phyloP scores from a whole-genome alignment of 2,797 vertebrate genomes.

The Thunnus albacares region DNA sequence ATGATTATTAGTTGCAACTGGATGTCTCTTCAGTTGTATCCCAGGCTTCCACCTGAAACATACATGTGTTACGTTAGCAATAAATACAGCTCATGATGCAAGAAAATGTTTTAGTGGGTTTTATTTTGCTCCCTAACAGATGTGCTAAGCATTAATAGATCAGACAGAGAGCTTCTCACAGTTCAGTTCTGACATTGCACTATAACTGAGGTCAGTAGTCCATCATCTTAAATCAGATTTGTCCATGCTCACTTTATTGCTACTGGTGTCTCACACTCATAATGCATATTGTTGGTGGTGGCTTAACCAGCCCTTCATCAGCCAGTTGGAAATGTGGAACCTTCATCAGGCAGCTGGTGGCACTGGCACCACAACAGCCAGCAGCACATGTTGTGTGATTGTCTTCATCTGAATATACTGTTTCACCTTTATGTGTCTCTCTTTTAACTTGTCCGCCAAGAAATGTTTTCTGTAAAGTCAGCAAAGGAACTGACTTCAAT shows the following conservation, averaged over 20 bases:
- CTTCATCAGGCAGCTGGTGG: conserved; percentile 60
- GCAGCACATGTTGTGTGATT: conserved; percentile 50
- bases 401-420: conserved; percentile 37
- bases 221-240: not conserved
- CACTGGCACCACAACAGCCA: conserved; percentile 36
- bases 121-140: not conserved
- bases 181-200: not conserved
- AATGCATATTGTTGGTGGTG: conserved; percentile 37
- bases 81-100: conserved; percentile 7
- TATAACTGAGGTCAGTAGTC: not conserved
- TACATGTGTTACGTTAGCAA: not conserved
- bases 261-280: conserved; percentile 42
- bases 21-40: not conserved
- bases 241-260: not conserved
- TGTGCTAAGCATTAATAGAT: not conserved
- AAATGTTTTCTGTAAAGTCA: conserved; percentile 14
- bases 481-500: not conserved
- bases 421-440: conserved; percentile 8
- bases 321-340: conserved; percentile 41
- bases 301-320: conserved; percentile 45
- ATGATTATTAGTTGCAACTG: conserved; percentile 5
- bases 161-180: not conserved
- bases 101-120: not conserved
- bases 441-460: not conserved
- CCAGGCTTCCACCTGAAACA: not conserved